These are phyloP conservation scores for Thecocarcelia acutangulata DNA, from an alignment of 2,888 invertebrate genomes.

Conservation along the genomic window DNA sequence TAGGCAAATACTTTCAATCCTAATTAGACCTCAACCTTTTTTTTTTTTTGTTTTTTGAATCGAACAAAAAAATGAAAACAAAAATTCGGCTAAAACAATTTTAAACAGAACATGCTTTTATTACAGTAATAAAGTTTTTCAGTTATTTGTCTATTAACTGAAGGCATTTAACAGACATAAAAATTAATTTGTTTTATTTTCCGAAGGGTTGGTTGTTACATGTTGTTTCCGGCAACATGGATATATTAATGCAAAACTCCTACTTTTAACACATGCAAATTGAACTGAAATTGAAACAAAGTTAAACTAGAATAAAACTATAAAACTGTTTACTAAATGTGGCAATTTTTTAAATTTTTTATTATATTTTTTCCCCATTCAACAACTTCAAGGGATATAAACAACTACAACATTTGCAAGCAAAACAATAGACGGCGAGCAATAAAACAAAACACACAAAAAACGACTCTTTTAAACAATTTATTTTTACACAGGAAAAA, in stretches of 20 bases:
- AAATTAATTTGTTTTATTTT: conserved; percentile 51
- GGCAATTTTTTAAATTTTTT: conserved; percentile 22
- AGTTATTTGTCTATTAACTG: conserved; percentile 62
- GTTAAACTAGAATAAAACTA: conserved; percentile 28
- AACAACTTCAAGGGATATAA: conserved; percentile 29
- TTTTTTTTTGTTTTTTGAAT: no score
- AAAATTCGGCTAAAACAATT: conserved; percentile 24
- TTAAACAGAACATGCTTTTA: no score
- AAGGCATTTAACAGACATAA: conserved; percentile 54
- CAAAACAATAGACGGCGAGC: conserved; percentile 22
- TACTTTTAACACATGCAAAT: conserved; percentile 67
- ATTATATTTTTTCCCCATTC: background rate
- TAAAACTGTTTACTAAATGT: conserved; percentile 47
- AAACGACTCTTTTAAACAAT: conserved; percentile 46
- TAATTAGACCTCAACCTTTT: no score
- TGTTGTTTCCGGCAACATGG: conserved; percentile 34
- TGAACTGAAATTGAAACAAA: conserved; percentile 25
- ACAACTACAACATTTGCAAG: conserved; percentile 38
- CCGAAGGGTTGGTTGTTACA: conserved; percentile 20
- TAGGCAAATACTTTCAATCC: no score
- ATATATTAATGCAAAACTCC: conserved; percentile 53
- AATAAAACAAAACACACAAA: conserved; percentile 5
- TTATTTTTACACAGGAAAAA: conserved; percentile 52
- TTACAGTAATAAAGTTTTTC: background rate
- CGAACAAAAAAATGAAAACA: no score